These are phyloP conservation scores for Monochamus saltuarius DNA, from an alignment of 1,140 invertebrate genomes.

Conservation along the genomic window DNA sequence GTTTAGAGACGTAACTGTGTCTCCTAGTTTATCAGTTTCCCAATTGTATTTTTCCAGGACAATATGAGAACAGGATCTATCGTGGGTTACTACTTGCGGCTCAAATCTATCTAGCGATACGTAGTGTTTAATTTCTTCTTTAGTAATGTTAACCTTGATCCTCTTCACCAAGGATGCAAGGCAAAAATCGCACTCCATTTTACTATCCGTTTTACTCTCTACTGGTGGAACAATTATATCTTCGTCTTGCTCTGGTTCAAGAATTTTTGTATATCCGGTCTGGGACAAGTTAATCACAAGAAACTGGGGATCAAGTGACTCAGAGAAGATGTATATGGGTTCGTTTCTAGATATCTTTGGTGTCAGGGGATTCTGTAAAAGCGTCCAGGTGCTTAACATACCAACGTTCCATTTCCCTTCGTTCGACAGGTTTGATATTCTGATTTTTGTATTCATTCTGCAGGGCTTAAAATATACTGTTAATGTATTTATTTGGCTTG, in stretches of 20 bases:
- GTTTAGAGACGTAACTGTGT: conserved; percentile 26
- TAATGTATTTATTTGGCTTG: conserved; percentile 33
- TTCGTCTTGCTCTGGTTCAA: conserved; percentile 4
- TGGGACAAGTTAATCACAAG: conserved; percentile 45
- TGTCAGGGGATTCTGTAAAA: background rate
- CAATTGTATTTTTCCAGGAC: conserved; percentile 42
- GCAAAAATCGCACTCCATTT: conserved; percentile 8
- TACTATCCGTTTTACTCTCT: background rate
- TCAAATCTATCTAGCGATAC: background rate
- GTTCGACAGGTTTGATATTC: conserved; percentile 37
- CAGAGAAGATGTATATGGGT: conserved; percentile 50
- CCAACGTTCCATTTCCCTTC: background rate
- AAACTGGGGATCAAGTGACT: conserved; percentile 45
- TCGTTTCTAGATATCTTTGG: conserved; percentile 39
- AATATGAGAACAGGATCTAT: conserved; percentile 21
- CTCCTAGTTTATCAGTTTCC: conserved; percentile 21
- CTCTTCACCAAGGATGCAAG: conserved; percentile 5
- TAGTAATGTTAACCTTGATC: conserved; percentile 1
- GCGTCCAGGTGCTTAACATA: background rate
- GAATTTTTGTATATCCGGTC: conserved; percentile 26
- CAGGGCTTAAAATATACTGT: conserved; percentile 48
- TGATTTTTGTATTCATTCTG: conserved; percentile 35
- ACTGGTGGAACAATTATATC: background rate
- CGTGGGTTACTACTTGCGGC: background rate
- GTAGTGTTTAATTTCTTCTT: background rate